Base-by-base conservation (phyloP, 92 coral and sea anemone genomes). In the Epizoanthus stellaris region DNA sequence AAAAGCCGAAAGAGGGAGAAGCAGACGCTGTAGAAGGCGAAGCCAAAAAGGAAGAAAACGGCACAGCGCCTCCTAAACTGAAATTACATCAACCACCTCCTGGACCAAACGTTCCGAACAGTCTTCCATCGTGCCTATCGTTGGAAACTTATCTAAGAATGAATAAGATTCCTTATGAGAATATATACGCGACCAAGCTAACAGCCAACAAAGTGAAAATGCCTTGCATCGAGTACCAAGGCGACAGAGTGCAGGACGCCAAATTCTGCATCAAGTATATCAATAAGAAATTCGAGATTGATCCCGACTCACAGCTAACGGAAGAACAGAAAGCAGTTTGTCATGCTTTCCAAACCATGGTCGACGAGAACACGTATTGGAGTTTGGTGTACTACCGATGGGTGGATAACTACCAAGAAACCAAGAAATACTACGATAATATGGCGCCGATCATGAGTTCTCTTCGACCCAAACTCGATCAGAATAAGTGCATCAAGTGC, bases 331-430 rank as follows among this genome's bases (percentile, higher is more conserved):
- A 86, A 77, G 97, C 99, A 45, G 54, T 90, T 11, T 90, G 93
- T 70, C 98, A 95, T 86, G 98, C 98, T 87, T 94, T 94, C 80
- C 96, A 94, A 54, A 83, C 86, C 56, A 94, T 97, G 99, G 93
- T 88, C 70, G 99, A 97, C 71, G 99, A 97, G 81, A 97, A 92
- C 88, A 97, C 99, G 39, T 89, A 89, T 81, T 97, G 99, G 99
- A 93, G 98, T 86, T 84, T 97, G 94, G 93, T 93, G 72, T 95
- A 97, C 90, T 97, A 94, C 80, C 94, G 97, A 59, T 97, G 99
- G 99, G 98, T 97, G 80, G 99, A 97, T 82, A 97, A 97, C 99
- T 97, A 87, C 90, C 87, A 87, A 59, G 99, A 97, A 66, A 95
- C 98, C 88, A 97, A 97, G 97, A 94, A 94, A 90, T 88, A 88